Percentiles rank a stretch among this genome's conserved stretches.
Evolutionary conservation across 2,888 invertebrate genomes (phyloP).

Genomic region (Hypselothyrea guttata): DNA sequence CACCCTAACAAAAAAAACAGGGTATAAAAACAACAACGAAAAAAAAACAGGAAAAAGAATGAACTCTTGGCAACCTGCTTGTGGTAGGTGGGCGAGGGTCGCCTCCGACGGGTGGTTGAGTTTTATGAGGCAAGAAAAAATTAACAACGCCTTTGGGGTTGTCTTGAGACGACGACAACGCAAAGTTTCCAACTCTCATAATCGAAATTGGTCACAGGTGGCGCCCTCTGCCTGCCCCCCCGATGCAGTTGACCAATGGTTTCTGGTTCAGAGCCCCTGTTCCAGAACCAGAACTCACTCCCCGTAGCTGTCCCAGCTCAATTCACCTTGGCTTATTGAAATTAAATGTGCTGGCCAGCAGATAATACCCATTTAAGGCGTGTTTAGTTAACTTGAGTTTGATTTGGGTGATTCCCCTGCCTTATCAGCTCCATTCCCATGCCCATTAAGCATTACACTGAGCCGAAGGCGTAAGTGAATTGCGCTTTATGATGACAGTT

Average conservation of each 20-base stretch:
- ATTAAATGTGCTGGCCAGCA: constrained; percentile 70
- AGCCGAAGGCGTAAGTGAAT: constrained; percentile 14
- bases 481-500: constrained; percentile 30
- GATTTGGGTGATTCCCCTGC: constrained; percentile 57
- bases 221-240: constrained; percentile 29
- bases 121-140: constrained; percentile 71
- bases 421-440: background rate
- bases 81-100: background rate
- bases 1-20: background rate
- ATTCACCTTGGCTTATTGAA: constrained; percentile 60
- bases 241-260: constrained; percentile 56
- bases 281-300: too few species aligned
- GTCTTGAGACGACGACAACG: constrained; percentile 18
- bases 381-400: constrained; percentile 72
- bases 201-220: constrained; percentile 80
- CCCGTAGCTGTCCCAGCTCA: constrained; percentile 1
- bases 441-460: background rate
- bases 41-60: constrained; percentile 19
- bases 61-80: constrained; percentile 35
- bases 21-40: constrained; percentile 47
- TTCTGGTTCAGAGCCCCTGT: constrained; percentile 9
- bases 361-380: constrained; percentile 74
- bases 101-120: constrained; percentile 53
- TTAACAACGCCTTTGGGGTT: constrained; percentile 73
- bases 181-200: constrained; percentile 68